Evolutionary conservation across 2,888 invertebrate species (phyloP), one percentile per base, ranked within the genome.

Genomic region (Drosophila imparisetae): DNA sequence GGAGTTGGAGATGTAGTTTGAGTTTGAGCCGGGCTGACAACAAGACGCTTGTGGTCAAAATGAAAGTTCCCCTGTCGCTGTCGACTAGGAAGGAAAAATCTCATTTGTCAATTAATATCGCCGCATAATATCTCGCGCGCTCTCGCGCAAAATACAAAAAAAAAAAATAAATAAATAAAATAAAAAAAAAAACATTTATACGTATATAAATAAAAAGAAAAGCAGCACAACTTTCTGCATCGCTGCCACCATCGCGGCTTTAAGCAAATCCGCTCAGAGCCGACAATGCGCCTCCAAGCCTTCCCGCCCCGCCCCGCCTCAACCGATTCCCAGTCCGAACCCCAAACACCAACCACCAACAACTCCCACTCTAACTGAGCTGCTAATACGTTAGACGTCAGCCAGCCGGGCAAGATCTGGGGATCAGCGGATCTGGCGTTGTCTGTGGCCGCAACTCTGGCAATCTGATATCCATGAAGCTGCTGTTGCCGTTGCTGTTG

Each of bases 31-130:
- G 53, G 75, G 72, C 85, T 77, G 76, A 72, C 81, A 80, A 81
- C 83, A 71, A 77, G 72, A 77, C 67, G 89, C 86, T 89, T 89
- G 86, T 89, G 87, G 87, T 90, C 87, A 86, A 87, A 87, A 87
- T 90, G 87, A 87, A 87, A 87, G 87, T 87, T 86, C 81, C 86
- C 86, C 84, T 81, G 83, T 88, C 79, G 86, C 87, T 82, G 90
- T 79, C 80, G 81, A 83, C 85, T 89, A 81, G 91, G 88, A 88
- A 88, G 90, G 90, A 90, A 90, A 90, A 88, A 83, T 86, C 91
- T 88, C 91, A 90, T 90, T 91, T 90, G 91, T 90, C 91, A 91
- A 88, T 90, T 90, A 89, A 91, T 90, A 90, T 90, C 90, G 88
- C 83, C 78, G 83, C 90, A 90, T 81, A 90, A 90, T 81, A 91